phyloP scores from a whole-genome alignment of 2,797 vertebrate species.

The Crocodylus rhombifer region DNA sequence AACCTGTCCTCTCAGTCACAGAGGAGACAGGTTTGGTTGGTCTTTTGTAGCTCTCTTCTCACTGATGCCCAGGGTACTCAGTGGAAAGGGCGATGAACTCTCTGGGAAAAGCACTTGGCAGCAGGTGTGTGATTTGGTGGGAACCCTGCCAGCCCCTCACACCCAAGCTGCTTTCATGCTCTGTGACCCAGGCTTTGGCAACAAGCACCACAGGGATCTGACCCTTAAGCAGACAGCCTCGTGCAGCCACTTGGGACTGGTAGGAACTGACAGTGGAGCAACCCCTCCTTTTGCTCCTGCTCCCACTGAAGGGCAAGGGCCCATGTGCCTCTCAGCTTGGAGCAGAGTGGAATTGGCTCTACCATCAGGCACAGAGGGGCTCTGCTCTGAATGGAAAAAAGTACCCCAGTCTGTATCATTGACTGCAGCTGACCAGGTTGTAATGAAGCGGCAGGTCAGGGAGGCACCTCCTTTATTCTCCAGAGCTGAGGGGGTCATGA shows the following conservation, averaged over 20 bases:
- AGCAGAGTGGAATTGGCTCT: rapidly evolving
- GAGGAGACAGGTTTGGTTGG: neutral
- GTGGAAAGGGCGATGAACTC: neutral
- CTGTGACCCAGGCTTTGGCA: neutral
- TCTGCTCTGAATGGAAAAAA: neutral
- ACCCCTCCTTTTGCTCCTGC: rapidly evolving
- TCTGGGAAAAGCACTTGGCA: rapidly evolving
- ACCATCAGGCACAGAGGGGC: neutral
- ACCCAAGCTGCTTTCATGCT: neutral
- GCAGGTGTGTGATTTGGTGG: rapidly evolving
- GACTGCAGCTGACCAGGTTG: too few relatives aligned
- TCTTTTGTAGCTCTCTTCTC: neutral
- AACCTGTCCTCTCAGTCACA: neutral
- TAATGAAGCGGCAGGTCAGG: too few relatives aligned
- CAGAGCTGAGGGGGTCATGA: neutral
- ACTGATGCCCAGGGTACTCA: too few relatives aligned
- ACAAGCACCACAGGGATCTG: rapidly evolving
- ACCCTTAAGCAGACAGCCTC: neutral
- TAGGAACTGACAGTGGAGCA: neutral
- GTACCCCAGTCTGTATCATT: rapidly evolving
- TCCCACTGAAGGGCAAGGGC: neutral
- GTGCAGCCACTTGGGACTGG: rapidly evolving
- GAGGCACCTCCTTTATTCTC: too few relatives aligned
- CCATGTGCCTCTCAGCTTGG: rapidly evolving
- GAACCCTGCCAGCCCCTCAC: neutral